Evolutionary conservation across 2,797 vertebrate species (phyloP).

Genomic region (Buphagus erythrorhynchus): DNA sequence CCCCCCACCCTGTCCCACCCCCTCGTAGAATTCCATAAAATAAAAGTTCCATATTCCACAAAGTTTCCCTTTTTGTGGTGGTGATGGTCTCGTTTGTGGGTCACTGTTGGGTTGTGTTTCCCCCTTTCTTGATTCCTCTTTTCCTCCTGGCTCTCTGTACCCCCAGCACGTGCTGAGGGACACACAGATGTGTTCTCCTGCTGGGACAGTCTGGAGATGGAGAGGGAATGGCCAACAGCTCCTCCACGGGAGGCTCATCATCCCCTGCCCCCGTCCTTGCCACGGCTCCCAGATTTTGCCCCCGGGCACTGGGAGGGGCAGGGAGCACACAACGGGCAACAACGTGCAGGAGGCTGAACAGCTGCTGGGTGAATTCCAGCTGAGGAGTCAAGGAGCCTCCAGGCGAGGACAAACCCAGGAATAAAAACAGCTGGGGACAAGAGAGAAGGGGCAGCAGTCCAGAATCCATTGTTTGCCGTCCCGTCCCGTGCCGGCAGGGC

Average conservation of each 20-base stretch:
- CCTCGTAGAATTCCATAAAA: neutral
- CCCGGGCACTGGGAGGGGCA: neutral
- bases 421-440: neutral
- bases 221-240: neutral
- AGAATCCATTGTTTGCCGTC: neutral
- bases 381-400: neutral
- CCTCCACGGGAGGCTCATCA: accelerated
- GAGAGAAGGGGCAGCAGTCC: neutral
- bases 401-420: neutral
- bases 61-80: neutral
- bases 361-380: neutral
- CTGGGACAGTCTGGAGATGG: neutral
- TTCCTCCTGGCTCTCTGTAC: neutral
- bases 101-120: neutral
- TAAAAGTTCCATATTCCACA: constrained; percentile 32
- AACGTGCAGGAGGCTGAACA: neutral
- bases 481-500: neutral
- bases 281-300: neutral
- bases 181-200: neutral
- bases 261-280: neutral
- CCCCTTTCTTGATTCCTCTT: neutral
- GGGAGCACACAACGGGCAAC: neutral
- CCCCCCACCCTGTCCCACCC: neutral
- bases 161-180: accelerated
- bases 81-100: neutral